Evolutionary conservation across 37 sponge, comb jelly and placozoan species (phyloP).

Genomic region (Theonella swinhoei): DNA sequence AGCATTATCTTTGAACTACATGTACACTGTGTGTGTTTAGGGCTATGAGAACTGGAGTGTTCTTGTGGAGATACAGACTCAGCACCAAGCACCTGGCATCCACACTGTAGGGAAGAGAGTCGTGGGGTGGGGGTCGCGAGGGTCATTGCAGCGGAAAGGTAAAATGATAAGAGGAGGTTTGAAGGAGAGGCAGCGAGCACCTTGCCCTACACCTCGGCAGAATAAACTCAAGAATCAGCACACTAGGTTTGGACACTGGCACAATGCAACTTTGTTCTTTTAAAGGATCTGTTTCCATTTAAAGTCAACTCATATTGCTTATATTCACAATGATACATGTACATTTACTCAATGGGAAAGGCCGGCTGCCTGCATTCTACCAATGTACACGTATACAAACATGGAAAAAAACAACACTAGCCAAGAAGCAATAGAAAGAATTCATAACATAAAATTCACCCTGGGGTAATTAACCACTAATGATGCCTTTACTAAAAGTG

Average conservation of each 20-base stretch:
- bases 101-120: background rate
- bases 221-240: background rate
- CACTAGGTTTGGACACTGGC: background rate
- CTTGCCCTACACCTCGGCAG: constrained; percentile 22
- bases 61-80: background rate
- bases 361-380: no score
- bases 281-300: no score
- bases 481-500: no score
- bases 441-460: no score
- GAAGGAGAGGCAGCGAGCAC: constrained; percentile 18
- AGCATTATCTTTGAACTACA: no score
- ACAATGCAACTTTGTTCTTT: no score
- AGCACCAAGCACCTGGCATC: background rate
- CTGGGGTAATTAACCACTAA: no score
- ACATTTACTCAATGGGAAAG: no score
- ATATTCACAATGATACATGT: no score
- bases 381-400: no score
- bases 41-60: constrained; percentile 8
- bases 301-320: no score
- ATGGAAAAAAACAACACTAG: background rate
- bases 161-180: background rate
- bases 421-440: background rate
- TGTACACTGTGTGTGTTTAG: no score
- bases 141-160: background rate
- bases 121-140: background rate